Conservation (phyloP, 2,888 invertebrate genomes). For the Gandaritis pyraliata region DNA sequence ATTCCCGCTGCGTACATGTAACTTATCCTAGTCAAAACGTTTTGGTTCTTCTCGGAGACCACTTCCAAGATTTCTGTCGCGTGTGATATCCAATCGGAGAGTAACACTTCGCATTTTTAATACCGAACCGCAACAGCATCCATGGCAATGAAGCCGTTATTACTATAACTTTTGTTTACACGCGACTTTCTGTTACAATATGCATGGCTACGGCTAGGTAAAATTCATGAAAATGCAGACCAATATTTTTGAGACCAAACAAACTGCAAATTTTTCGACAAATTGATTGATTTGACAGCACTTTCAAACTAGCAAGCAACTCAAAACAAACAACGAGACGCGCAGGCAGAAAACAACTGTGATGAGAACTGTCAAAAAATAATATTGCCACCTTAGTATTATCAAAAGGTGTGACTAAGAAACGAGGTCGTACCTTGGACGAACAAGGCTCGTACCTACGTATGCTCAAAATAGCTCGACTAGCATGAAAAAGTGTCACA, state of each 20-base stretch:
- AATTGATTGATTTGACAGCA: slow-evolving; percentile 33
- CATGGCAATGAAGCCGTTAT: slow-evolving; percentile 50
- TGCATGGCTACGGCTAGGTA: slow-evolving; percentile 58
- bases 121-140: slow-evolving; percentile 53
- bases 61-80: slow-evolving; percentile 63
- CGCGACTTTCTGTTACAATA: slow-evolving; percentile 21
- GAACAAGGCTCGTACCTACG: too few species aligned
- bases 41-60: slow-evolving; percentile 57
- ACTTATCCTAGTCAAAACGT: slow-evolving; percentile 67
- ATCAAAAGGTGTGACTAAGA: not conserved
- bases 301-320: not conserved
- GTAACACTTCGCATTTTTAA: slow-evolving; percentile 72
- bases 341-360: not conserved
- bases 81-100: slow-evolving; percentile 67
- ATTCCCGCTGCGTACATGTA: slow-evolving; percentile 85
- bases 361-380: not conserved
- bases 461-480: too few species aligned
- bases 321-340: not conserved
- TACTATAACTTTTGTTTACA: slow-evolving; percentile 44
- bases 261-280: slow-evolving; percentile 69
- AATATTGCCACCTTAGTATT: not conserved
- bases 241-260: slow-evolving; percentile 66
- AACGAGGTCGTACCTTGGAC: too few species aligned
- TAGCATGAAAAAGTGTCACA: too few species aligned
- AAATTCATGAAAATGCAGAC: slow-evolving; percentile 58